These are phyloP conservation scores for Meghimatium bilineatum DNA, from an alignment of 2,888 invertebrate species.

Conservation along the genomic window DNA sequence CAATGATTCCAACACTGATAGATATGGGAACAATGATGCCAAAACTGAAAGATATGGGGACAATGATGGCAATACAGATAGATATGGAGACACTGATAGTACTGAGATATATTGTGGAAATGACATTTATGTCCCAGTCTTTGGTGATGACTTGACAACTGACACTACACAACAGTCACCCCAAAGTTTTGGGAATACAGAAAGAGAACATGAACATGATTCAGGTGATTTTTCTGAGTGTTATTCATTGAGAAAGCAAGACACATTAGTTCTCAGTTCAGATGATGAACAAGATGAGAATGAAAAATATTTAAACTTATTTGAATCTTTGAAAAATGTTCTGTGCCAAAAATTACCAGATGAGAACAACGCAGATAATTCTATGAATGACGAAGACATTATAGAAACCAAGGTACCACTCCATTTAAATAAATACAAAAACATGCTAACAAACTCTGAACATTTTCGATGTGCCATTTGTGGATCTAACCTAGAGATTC, in stretches of 20 bases:
- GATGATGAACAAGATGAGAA: not conserved
- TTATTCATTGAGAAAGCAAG: not conserved
- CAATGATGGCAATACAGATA: not conserved
- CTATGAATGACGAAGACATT: not conserved
- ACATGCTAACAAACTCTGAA: not conserved
- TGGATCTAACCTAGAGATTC: conserved; percentile 14
- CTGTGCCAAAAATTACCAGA: not conserved
- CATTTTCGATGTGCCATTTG: conserved; percentile 4
- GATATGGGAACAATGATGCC: not conserved
- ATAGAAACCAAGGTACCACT: not conserved
- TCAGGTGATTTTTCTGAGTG: not conserved
- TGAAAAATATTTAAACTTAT: not conserved
- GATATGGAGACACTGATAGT: not conserved
- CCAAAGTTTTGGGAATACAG: not conserved
- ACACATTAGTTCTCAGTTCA: not conserved
- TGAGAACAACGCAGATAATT: not conserved
- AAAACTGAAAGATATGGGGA: not conserved
- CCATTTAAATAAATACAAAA: not conserved
- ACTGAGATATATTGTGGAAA: not conserved
- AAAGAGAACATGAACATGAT: not conserved
- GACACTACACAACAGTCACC: not conserved
- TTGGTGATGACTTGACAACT: not conserved
- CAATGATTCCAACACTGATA: not conserved
- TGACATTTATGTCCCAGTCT: not conserved
- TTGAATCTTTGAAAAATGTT: not conserved